Evolutionary conservation across 2,797 vertebrate species (phyloP).

Genomic region (Neosalanx taihuensis): DNA sequence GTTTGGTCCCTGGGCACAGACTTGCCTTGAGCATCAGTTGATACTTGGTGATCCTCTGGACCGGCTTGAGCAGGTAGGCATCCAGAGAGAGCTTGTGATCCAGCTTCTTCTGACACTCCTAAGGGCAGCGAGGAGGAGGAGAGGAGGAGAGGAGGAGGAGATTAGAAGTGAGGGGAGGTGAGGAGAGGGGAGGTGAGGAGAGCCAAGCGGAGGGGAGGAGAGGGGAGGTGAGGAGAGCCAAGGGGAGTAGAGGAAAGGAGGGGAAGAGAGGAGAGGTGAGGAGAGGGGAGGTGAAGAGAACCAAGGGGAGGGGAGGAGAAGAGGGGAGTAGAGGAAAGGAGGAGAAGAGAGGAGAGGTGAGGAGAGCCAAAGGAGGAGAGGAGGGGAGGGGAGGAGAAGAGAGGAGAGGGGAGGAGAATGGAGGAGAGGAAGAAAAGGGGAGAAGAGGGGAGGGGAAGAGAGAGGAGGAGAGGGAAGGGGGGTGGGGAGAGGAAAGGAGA

Average conservation of each 20-base stretch:
- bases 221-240: neutral
- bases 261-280: too few relatives aligned
- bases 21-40: slow-evolving; percentile 88
- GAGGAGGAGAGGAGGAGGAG: neutral
- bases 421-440: neutral
- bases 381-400: too few relatives aligned
- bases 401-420: too few relatives aligned
- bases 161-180: neutral
- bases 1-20: neutral
- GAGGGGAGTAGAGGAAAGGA: too few relatives aligned
- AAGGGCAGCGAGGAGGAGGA: slow-evolving; percentile 32
- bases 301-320: neutral
- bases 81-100: slow-evolving; percentile 92
- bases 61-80: slow-evolving; percentile 90
- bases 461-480: too few relatives aligned
- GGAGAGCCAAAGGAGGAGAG: neutral
- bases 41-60: slow-evolving; percentile 93
- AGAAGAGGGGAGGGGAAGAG: neutral
- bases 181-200: neutral
- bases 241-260: too few relatives aligned
- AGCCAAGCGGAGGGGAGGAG: neutral
- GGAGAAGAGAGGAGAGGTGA: neutral
- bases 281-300: neutral
- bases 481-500: neutral
- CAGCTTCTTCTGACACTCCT: slow-evolving; percentile 94